phyloP scores from a whole-genome alignment of 2,797 vertebrate genomes.

The Hypotaenidia philippensis region DNA sequence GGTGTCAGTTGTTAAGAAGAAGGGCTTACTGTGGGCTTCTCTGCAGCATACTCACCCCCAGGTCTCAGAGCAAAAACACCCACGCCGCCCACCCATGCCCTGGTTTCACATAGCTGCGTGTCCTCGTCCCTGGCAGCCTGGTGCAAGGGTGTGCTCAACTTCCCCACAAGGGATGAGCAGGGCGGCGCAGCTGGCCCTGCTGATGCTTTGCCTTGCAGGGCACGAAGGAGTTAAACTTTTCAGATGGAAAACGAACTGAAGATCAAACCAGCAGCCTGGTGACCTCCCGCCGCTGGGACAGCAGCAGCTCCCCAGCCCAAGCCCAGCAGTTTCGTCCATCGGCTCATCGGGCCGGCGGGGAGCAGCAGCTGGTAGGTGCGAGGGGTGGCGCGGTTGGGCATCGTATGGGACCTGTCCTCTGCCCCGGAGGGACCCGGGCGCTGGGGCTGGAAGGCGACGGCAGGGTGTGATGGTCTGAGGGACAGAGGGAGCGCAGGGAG shows the following conservation, averaged over 20 bases:
- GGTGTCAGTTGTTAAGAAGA: background rate
- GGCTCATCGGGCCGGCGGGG: background rate
- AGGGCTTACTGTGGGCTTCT: background rate
- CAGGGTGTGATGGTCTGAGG: background rate
- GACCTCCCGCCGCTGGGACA: conserved; percentile 52
- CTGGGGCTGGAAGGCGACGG: background rate
- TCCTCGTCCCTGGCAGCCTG: background rate
- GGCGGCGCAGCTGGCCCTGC: rapidly evolving
- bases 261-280: conserved; percentile 47
- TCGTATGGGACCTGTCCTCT: background rate
- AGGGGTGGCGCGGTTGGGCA: background rate
- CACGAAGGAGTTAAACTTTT: conserved; percentile 59
- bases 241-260: conserved; percentile 33
- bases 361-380: conserved; percentile 19
- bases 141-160: background rate
- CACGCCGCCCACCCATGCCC: rapidly evolving
- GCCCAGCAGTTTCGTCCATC: background rate
- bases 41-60: background rate
- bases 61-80: background rate
- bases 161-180: rapidly evolving
- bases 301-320: conserved; percentile 22
- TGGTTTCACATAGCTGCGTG: rapidly evolving
- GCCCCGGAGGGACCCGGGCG: background rate
- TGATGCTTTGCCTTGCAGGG: background rate
- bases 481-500: rapidly evolving